A percentile compares a stretch with the other conserved stretches of the same genome.
These are phyloP conservation scores for Megatriorchis doriae DNA, from an alignment of 2,113 vertebrate species.

Conservation along the genomic window DNA sequence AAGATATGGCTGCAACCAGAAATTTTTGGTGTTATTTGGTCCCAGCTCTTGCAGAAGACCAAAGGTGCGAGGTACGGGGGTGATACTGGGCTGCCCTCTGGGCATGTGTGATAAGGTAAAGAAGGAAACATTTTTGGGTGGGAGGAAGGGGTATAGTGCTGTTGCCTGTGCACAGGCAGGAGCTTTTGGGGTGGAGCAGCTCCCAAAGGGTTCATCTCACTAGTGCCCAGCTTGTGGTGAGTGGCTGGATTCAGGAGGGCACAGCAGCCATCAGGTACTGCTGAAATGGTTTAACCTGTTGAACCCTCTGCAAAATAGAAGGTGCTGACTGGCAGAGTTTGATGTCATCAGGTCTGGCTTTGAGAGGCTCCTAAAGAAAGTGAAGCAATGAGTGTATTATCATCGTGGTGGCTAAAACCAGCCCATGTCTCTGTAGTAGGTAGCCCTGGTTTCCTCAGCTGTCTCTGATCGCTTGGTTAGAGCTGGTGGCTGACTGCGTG, in stretches of 20 bases:
- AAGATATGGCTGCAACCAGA: too few species aligned
- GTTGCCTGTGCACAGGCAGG: fast-evolving
- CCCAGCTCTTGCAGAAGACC: background rate
- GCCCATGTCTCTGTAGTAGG: background rate
- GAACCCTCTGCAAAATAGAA: background rate
- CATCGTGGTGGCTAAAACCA: background rate
- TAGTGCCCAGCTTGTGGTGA: background rate
- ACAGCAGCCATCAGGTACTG: fast-evolving
- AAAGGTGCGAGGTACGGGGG: fast-evolving
- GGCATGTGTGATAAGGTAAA: background rate
- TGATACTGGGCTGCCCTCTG: background rate
- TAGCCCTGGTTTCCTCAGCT: background rate
- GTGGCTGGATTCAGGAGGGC: background rate
- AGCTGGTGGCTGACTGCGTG: background rate
- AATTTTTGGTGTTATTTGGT: background rate
- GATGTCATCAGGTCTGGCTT: background rate
- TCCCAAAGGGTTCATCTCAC: background rate
- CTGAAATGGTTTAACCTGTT: background rate
- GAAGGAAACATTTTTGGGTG: background rate
- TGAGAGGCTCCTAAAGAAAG: background rate
- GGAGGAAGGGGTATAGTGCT: background rate
- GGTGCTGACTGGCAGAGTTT: background rate
- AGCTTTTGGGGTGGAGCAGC: background rate
- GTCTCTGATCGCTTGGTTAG: background rate
- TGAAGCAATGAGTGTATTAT: background rate